A percentile compares a stretch with the other conserved stretches of the same genome.
Evolutionary conservation across 1,140 invertebrate species (phyloP).

Genomic region (Zaprionus davidi): DNA sequence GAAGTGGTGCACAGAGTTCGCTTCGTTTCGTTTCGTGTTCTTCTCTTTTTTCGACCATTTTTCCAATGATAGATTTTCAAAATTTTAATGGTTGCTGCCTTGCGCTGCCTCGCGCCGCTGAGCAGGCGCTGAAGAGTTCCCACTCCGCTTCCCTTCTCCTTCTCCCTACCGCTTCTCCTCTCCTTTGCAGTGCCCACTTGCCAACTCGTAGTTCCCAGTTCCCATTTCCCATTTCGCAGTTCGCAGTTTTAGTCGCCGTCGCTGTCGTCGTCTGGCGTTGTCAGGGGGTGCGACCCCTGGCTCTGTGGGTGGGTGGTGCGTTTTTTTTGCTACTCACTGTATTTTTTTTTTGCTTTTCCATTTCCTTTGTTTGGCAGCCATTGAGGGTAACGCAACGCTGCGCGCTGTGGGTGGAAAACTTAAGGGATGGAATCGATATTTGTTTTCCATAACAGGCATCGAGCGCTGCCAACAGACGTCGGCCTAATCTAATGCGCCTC

Average conservation of each 20-base stretch:
- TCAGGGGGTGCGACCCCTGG: slow-evolving; percentile 52
- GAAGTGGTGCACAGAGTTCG: slow-evolving; percentile 58
- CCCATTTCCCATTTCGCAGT: slow-evolving; percentile 3
- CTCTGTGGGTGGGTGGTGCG: slow-evolving; percentile 70
- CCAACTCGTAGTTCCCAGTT: slow-evolving; percentile 42
- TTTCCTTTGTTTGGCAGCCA: slow-evolving; percentile 81
- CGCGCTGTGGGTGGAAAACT: slow-evolving; percentile 65
- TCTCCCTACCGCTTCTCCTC: too few species aligned
- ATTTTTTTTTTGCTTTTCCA: slow-evolving; percentile 49
- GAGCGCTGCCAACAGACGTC: slow-evolving; percentile 38
- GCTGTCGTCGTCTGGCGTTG: slow-evolving; percentile 68
- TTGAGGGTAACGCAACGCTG: slow-evolving; percentile 68
- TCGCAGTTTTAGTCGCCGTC: slow-evolving; percentile 21
- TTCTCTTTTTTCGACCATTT: slow-evolving; percentile 68
- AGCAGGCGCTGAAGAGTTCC: slow-evolving; percentile 63
- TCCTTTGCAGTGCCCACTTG: neutral
- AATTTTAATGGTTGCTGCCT: slow-evolving; percentile 83
- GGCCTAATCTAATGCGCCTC: slow-evolving; percentile 76
- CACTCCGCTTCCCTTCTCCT: neutral
- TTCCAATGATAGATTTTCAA: slow-evolving; percentile 84
- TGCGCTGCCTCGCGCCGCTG: slow-evolving; percentile 58
- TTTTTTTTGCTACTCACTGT: slow-evolving; percentile 44
- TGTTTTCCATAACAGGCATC: slow-evolving; percentile 76
- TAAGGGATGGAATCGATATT: slow-evolving; percentile 84
- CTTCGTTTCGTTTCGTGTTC: slow-evolving; percentile 18